Evolutionary conservation across 2,888 invertebrate genomes (phyloP), one percentile per base, ranked within the genome.

Genomic region (Neoascia interrupta): DNA sequence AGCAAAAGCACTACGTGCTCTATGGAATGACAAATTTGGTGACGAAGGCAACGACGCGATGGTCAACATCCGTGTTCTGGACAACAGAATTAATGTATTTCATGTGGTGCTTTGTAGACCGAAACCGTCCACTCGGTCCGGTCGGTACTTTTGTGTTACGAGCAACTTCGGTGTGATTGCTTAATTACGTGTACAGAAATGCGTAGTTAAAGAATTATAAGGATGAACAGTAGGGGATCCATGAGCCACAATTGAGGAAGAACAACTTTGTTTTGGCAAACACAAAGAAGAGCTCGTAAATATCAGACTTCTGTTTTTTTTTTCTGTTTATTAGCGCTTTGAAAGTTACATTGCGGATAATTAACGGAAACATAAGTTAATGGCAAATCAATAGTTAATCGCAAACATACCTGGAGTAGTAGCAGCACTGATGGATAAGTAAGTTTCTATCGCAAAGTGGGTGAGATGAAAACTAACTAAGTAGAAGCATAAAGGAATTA

Each of bases 21-120:
- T n/a, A n/a, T n/a, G n/a, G n/a, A n/a, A n/a, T n/a, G n/a, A n/a
- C n/a, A n/a, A n/a, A n/a, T n/a, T n/a, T 49, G 72, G 41, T 34
- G 72, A 51, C 60, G 76, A 76, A 66, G 39, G 39, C 45, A 60
- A 34, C 72, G 53, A 79, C 64, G 61, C 51, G 58, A 60, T 64
- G 39, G 53, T 39, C 45, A 45, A 63, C 45, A 53, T 43, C 19
- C 56, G 43, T 53, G 43, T 28, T 34, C 23, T 23, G 28, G 54
- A 26, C 61, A 68, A n/a, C n/a, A n/a, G n/a, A n/a, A 68, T 68
- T 74, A 68, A 61, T 75, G 37, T 49, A 61, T 58, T 68, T 75
- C 61, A 75, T 61, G 26, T 36, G 34, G 36, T 19, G 5, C 23
- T 45, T 26, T 28, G 15, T 41, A 19, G 41, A 26, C n/a, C n/a